Evolutionary conservation across 2,797 vertebrate species (phyloP), one percentile per base, ranked within the genome.

Genomic region (Helicolenus hilgendorfi): DNA sequence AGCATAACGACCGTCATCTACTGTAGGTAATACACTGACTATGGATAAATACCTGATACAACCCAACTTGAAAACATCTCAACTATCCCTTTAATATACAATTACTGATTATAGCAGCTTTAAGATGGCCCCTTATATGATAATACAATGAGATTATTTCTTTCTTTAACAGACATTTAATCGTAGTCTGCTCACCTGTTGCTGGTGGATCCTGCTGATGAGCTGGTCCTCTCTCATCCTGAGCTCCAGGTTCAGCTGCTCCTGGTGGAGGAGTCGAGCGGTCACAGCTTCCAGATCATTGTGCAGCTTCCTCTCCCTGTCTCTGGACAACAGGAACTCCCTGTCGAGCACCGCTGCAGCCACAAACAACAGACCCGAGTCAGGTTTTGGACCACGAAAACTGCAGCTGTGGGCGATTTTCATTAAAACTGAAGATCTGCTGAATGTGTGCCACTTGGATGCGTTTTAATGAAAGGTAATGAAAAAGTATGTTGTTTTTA

Each of bases 231-330:
- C 93, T 56, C 90, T 88, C 85, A 82, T 65, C 79, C 80, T 81
- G 70, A 97, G 93, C 89, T 97, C 94, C 72, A 88, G 2, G 78
- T 92, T 96, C 70, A 87, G 31, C 77, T 95, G 93, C 73, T 97
- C 95, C 77, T 96, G 95, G 56, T 94, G 94, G 56, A 73, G 24
- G 18, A 97, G 93, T n/a, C 73, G 95, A 38, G 81, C 9, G 0
- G 81, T 86, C 76, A 82, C 76, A 1, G 55, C 77, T 14, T 96
- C 95, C 89, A 97, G 86, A 0, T 97, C 94, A n/a, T 79, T 94
- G 80, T 95, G 95, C 79, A 97, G 89, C 84, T 69, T 93, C 86
- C 91, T 87, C 83, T 95, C 96, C 24, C 85, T 78, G 62, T 97
- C 95, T 41, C 85, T 84, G 81, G 93, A 94, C 87, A 96, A 9